Base-by-base conservation (phyloP, 2,797 vertebrate genomes). In the Chromobotia macracanthus region DNA sequence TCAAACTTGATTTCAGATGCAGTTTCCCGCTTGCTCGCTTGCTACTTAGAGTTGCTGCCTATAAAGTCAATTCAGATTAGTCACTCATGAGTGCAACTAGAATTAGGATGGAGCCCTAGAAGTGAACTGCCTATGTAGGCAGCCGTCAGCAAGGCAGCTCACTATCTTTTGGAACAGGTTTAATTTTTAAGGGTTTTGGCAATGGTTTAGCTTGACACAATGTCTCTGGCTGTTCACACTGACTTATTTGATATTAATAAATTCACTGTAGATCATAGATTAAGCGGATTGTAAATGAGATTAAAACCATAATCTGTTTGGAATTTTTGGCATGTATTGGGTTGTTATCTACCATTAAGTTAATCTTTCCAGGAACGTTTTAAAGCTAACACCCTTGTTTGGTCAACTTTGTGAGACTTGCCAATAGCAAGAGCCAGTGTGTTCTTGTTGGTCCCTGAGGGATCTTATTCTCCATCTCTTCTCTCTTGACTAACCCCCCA, bases 391-490 rank as follows among this genome's bases (percentile, higher is more conserved):
- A 28, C 73, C 66, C 65, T 31, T 66, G 23, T 69, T 44, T 67
- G 25, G 13, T 48, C 41, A 19, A 9, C n/a, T 55, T 13, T 55
- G 48, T 50, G 53, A 56, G 53, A 23, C 19, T 3, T 12, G 19
- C 9, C 51, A 55, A 55, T 19, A 10, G 9, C 19, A 3, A 3
- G 1, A 7, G 8, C 12, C 7, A 18, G 16, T 16, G 67, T 58
- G 28, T 68, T 66, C 65, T 58, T 53, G 21, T 48, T 53, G 60
- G 23, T 53, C 53, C 23, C 28, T 13, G 8, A 23, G 50, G 5
- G 66, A 21, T 0, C 56, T 71, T n/a, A 86, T 81, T 81, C 84
- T 79, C 83, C 51, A 44, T 44, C 78, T 74, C 87, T 76, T 28
- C 28, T 28, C 28, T 28, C 28, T 28, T 28, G 28, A 28, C 28